These are phyloP conservation scores for Thysanoteuthis rhombus DNA, from an alignment of 2,888 invertebrate species.

Conservation along the genomic window DNA sequence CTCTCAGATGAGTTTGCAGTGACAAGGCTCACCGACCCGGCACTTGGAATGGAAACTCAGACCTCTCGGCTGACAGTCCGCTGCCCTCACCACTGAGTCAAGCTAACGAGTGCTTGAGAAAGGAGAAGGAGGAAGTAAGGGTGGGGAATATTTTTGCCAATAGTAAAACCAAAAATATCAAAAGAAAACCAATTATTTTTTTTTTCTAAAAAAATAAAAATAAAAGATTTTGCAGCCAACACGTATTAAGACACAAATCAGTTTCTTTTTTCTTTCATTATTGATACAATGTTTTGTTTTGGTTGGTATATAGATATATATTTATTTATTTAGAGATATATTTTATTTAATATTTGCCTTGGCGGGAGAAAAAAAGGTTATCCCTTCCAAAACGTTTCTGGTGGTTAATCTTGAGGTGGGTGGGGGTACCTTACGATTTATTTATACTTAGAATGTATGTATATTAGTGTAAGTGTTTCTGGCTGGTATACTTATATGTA, in stretches of 20 bases:
- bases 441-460: neutral
- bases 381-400: neutral
- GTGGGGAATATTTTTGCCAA: neutral
- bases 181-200: neutral
- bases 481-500: neutral
- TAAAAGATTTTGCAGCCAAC: neutral
- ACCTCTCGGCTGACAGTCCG: neutral
- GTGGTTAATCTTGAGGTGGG: neutral
- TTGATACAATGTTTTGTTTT: neutral
- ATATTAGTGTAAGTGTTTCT: neutral
- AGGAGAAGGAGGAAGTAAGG: neutral
- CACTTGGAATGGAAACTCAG: neutral
- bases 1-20: neutral
- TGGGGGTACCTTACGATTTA: neutral
- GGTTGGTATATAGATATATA: neutral
- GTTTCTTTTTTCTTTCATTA: neutral
- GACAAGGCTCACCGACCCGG: neutral
- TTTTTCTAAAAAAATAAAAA: neutral
- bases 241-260: neutral
- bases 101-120: neutral
- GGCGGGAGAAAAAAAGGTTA: neutral
- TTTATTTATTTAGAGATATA: conserved; percentile 1
- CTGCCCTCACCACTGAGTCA: neutral
- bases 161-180: neutral
- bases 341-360: neutral